These are phyloP conservation scores for Ormyrus labotus DNA, from an alignment of 2,888 invertebrate species.

Conservation along the genomic window DNA sequence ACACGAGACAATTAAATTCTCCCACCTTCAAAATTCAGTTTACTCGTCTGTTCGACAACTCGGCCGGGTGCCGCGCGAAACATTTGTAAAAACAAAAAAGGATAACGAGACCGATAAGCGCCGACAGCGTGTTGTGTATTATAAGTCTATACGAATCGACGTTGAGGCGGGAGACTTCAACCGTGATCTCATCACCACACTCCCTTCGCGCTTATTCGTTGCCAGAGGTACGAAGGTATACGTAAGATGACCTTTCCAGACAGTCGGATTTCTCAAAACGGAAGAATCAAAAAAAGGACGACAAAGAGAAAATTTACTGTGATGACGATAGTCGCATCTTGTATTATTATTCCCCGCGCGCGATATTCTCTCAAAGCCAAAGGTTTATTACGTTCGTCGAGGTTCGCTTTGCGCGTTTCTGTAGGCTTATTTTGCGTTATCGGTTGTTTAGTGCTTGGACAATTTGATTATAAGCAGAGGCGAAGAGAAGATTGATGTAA, in stretches of 20 bases:
- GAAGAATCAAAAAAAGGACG: neutral
- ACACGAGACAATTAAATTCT: neutral
- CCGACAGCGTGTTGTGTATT: slow-evolving; percentile 34
- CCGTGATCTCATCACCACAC: neutral
- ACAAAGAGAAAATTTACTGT: slow-evolving; percentile 33
- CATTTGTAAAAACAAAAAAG: slow-evolving; percentile 28
- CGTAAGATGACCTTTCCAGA: slow-evolving; percentile 37
- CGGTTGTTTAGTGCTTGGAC: too few species aligned
- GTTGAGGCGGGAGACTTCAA: slow-evolving; percentile 3
- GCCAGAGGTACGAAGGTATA: slow-evolving; percentile 50
- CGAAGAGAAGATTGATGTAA: neutral
- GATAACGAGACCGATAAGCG: neutral
- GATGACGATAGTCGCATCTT: slow-evolving; percentile 24
- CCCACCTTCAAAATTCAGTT: too few species aligned
- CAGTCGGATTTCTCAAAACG: slow-evolving; percentile 4
- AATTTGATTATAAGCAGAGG: slow-evolving; percentile 5
- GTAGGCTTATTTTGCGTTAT: too few species aligned
- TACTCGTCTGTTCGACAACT: neutral
- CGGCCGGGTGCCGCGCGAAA: neutral
- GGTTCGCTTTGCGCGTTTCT: too few species aligned
- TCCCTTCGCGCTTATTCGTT: slow-evolving; percentile 18
- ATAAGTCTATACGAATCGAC: slow-evolving; percentile 35
- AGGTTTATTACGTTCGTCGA: too few species aligned
- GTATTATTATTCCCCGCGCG: neutral
- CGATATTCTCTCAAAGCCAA: slow-evolving; percentile 14